A percentile compares a stretch with the other conserved stretches of the same genome.
Evolutionary conservation across 2,113 vertebrate species (phyloP).

Genomic region (Heterocephalus glaber): DNA sequence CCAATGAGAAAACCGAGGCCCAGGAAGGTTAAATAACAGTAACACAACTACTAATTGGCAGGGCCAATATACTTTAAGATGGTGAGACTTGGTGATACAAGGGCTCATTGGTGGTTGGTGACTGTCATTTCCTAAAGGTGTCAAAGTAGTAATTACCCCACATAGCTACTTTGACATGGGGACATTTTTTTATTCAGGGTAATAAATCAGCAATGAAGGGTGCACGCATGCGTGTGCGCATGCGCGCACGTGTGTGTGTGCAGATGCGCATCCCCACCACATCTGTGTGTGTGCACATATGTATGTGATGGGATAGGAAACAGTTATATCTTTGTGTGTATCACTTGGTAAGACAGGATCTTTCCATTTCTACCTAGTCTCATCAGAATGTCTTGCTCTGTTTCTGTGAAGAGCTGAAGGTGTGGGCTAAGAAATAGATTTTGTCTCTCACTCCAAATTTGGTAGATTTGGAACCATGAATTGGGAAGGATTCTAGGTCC

Average conservation of each 20-base stretch:
- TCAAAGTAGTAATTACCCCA: neutral
- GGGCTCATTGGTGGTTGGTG: neutral
- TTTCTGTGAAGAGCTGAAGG: neutral
- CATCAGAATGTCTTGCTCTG: constrained; percentile 20
- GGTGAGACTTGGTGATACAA: neutral
- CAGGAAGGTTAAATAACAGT: neutral
- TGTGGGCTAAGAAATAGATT: neutral
- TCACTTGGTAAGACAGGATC: neutral
- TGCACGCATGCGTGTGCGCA: neutral
- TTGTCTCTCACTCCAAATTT: neutral
- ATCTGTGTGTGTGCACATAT: neutral
- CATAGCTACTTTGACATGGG: neutral
- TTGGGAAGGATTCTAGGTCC: constrained; percentile 11
- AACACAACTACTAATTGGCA: neutral
- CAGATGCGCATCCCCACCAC: too few species aligned
- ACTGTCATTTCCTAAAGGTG: neutral
- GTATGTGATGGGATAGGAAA: neutral
- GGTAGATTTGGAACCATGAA: neutral
- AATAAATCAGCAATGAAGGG: neutral
- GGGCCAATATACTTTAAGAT: neutral
- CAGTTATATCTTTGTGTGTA: neutral
- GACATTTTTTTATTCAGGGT: neutral
- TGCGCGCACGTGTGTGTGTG: neutral
- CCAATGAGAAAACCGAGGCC: neutral
- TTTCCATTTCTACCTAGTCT: neutral